Base-by-base conservation (phyloP, 2,797 vertebrate genomes). In the Pristis pectinata region DNA sequence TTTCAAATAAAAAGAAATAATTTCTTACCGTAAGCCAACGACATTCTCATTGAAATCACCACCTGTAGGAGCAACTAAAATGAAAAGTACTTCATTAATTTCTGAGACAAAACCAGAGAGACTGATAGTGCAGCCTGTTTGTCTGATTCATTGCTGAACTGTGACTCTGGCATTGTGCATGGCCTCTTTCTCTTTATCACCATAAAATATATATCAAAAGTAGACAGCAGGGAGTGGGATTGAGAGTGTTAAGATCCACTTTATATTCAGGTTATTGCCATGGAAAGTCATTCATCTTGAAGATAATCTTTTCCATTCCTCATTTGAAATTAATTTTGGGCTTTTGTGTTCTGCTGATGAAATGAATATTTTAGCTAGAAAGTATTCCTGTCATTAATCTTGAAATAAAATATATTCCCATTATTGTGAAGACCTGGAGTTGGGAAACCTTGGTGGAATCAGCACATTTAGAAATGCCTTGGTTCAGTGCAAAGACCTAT, bases 251-350 rank as follows among this genome's bases (percentile, higher is more conserved):
- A 91, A 91, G 59, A 67, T 91, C 87, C 61, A 91, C 61, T 91
- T 91, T 67, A 61, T 91, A 67, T 91, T 91, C 87, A n/a, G n/a
- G 37, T 67, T 91, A 67, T 41, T 67, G n/a, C 87, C 3, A 19
- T 41, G 37, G n/a, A 67, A 91, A 91, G 87, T 27, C 87, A 91
- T 67, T 91, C 59, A 67, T 67, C 87, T 91, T 41, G 61, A 24
- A 91, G 87, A 41, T 91, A 91, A 91, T 91, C 87, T 91, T 91
- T 64, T 91, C 59, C 19, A 87, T 59, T 87, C 53, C 53, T 87
- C 83, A 41, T 67, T 37, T 91, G n/a, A 67, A 91, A 91, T 91
- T 91, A 91, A 91, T 91, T 67, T 91, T 24, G 61, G 87, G 19
- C n/a, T 11, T 67, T 67, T 67, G 61, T 67, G 61, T 91, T 91